These are phyloP conservation scores for Apus apus DNA, from an alignment of 2,113 vertebrate species.

Conservation along the genomic window DNA sequence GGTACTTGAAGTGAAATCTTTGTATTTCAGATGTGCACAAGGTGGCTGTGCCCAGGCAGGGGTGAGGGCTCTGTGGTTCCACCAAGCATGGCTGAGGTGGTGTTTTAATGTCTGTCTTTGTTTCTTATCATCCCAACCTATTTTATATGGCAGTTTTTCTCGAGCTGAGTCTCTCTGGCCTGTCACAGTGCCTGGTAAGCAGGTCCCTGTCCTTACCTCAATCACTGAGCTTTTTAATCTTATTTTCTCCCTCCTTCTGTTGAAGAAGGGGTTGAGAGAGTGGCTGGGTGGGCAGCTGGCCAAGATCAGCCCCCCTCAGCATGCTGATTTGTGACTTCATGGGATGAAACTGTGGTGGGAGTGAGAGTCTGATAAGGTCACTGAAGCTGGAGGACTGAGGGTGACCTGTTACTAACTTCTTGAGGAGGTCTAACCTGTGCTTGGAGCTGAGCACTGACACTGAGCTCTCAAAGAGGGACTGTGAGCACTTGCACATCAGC, in stretches of 20 bases:
- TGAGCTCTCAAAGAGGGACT: background rate
- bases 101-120: too few relatives aligned
- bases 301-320: background rate
- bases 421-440: background rate
- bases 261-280: background rate
- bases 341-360: background rate
- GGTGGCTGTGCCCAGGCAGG: accelerated
- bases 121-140: too few relatives aligned
- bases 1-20: background rate
- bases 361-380: background rate
- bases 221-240: background rate
- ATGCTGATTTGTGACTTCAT: accelerated
- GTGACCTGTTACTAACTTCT: too few relatives aligned
- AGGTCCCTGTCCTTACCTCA: background rate
- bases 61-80: background rate
- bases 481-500: background rate
- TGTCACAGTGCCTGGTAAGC: background rate
- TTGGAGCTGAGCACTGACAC: accelerated
- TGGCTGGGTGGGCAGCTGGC: background rate
- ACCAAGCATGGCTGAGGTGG: too few relatives aligned
- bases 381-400: background rate
- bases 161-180: background rate
- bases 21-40: accelerated
- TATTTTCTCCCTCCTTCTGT: background rate
- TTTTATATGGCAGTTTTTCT: background rate